Evolutionary conservation across 2,797 vertebrate species (phyloP).

Genomic region (Remorina albescens): DNA sequence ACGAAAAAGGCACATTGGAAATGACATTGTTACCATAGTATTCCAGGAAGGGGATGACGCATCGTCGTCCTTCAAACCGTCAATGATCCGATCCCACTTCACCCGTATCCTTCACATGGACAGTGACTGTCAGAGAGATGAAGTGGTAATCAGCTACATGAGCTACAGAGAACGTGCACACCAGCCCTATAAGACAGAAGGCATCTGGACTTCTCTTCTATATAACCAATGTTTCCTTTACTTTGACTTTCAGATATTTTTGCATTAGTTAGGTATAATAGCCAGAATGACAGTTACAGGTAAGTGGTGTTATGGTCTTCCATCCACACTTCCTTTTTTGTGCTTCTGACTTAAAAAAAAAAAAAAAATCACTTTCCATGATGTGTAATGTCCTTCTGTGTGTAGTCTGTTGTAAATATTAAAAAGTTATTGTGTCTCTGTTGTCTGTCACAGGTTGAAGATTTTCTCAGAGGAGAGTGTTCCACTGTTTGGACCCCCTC

Average conservation of each 20-base stretch:
- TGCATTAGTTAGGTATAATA: slow-evolving; percentile 98
- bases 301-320: slow-evolving; percentile 67
- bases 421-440: not conserved
- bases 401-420: not conserved
- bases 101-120: slow-evolving; percentile 92
- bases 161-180: not conserved
- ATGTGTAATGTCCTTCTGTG: not conserved
- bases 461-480: slow-evolving; percentile 99
- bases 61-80: slow-evolving; percentile 95
- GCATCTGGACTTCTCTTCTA: not conserved
- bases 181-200: not conserved
- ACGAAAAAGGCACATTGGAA: slow-evolving; percentile 97
- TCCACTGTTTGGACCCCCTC: slow-evolving; percentile 96
- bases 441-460: slow-evolving; percentile 89
- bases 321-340: not conserved
- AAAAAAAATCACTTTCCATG: too few species aligned
- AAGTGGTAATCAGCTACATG: slow-evolving; percentile 14
- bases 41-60: slow-evolving; percentile 98
- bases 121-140: slow-evolving; percentile 22
- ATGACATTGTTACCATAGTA: slow-evolving; percentile 98
- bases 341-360: too few species aligned
- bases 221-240: slow-evolving; percentile 70
- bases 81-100: slow-evolving; percentile 99
- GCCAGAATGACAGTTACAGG: slow-evolving; percentile 97
- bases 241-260: slow-evolving; percentile 91